A percentile compares a stretch with the other conserved stretches of the same genome.
Conservation (phyloP, 2,797 vertebrate species). For the Nyctalus aviator region DNA sequence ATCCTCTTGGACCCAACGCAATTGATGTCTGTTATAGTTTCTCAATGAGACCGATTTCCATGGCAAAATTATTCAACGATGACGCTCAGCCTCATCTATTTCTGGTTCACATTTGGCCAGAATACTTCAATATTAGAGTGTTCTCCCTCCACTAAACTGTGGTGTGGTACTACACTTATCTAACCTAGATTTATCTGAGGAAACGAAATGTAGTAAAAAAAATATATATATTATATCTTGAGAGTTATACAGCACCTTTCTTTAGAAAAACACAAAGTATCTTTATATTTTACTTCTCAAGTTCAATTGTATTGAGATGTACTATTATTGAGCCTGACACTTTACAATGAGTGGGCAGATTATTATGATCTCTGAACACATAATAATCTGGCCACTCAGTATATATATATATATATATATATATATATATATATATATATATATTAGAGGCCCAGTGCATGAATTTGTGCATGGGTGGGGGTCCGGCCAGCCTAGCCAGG, state of each 20-base stretch:
- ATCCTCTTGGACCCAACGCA: accelerated
- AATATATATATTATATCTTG: not conserved
- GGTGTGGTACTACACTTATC: not conserved
- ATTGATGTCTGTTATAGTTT: not conserved
- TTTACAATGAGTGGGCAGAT: not conserved
- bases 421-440: too few species aligned
- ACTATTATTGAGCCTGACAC: not conserved
- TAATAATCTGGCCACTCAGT: too few species aligned
- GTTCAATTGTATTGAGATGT: not conserved
- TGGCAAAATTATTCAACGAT: not conserved
- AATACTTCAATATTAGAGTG: not conserved
- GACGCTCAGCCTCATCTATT: not conserved
- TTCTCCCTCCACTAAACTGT: not conserved
- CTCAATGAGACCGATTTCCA: not conserved
- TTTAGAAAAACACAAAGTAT: not conserved
- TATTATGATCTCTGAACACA: too few species aligned
- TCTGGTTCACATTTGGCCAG: not conserved
- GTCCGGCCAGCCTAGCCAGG: too few species aligned
- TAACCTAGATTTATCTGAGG: not conserved
- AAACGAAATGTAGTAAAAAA: not conserved
- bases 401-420: too few species aligned
- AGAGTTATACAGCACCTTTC: accelerated
- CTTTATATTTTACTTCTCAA: slow-evolving; percentile 20
- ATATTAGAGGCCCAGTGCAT: too few species aligned
- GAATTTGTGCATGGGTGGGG: too few species aligned